A percentile compares a stretch with the other conserved stretches of the same genome.
Evolutionary conservation across 2,888 invertebrate species (phyloP).

Genomic region (Uloborus plumipes): DNA sequence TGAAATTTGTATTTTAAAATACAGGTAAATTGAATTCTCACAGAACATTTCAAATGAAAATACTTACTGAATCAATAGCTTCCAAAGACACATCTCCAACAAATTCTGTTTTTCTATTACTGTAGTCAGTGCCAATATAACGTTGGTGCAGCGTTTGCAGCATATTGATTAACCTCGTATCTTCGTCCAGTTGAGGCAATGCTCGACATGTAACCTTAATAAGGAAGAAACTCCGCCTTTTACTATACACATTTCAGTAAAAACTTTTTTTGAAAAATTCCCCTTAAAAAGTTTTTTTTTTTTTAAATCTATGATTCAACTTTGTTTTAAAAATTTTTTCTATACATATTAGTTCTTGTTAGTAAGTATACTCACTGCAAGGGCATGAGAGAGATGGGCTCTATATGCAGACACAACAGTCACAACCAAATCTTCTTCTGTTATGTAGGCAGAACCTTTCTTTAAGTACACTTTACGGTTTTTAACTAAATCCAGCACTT

Average conservation of each 20-base stretch:
- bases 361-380: constrained; percentile 71
- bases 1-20: too few species aligned
- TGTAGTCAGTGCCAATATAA: constrained; percentile 87
- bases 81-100: constrained; percentile 78
- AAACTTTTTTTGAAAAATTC: background rate
- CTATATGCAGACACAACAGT: constrained; percentile 85
- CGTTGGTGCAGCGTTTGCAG: constrained; percentile 84
- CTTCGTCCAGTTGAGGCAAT: constrained; percentile 83
- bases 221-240: background rate
- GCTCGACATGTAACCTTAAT: constrained; percentile 77
- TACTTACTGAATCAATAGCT: constrained; percentile 79
- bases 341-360: too few species aligned
- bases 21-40: too few species aligned
- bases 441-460: constrained; percentile 88
- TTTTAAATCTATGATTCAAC: too few species aligned
- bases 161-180: constrained; percentile 83
- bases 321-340: too few species aligned
- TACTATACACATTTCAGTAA: background rate
- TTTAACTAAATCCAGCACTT: constrained; percentile 88
- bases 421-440: constrained; percentile 85
- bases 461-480: constrained; percentile 83
- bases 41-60: background rate
- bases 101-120: constrained; percentile 70
- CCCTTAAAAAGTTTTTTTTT: too few species aligned
- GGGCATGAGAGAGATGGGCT: constrained; percentile 78